A percentile compares a stretch with the other conserved stretches of the same genome.
These are phyloP conservation scores for Syrista parreyssii DNA, from an alignment of 2,888 invertebrate genomes.

Conservation along the genomic window DNA sequence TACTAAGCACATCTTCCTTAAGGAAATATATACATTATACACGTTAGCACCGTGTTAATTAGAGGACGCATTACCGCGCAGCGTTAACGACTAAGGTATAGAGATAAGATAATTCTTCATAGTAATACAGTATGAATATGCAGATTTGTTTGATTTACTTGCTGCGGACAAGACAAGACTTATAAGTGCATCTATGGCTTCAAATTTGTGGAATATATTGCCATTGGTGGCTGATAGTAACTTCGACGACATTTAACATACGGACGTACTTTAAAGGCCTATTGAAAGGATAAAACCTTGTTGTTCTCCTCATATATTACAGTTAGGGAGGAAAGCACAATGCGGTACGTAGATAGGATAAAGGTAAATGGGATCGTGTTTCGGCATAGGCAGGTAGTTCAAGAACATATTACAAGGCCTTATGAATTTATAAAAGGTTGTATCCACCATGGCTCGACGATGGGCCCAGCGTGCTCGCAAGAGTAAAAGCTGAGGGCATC, in stretches of 20 bases:
- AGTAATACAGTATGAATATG: not conserved
- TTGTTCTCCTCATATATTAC: not conserved
- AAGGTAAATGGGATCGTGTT: slow-evolving; percentile 13
- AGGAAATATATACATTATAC: not conserved
- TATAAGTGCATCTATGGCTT: not conserved
- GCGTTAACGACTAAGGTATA: not conserved
- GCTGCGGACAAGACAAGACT: not conserved
- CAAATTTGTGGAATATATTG: not conserved
- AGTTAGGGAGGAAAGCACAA: slow-evolving; percentile 4
- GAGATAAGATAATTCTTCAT: not conserved
- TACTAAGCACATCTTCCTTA: not conserved
- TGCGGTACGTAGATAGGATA: slow-evolving; percentile 15
- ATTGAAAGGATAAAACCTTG: not conserved
- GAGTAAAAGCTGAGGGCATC: not conserved
- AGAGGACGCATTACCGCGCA: not conserved
- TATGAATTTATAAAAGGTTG: slow-evolving; percentile 23
- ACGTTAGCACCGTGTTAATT: no score
- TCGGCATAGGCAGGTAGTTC: slow-evolving; percentile 16
- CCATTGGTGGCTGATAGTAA: not conserved
- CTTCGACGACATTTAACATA: not conserved
- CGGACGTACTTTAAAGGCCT: not conserved
- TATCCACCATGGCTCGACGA: not conserved
- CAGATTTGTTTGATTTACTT: not conserved
- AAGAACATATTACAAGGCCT: slow-evolving; percentile 21
- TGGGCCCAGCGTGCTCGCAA: not conserved